Conservation (phyloP, 92 coral and sea anemone genomes). For the Umimayanthus chanpuru region DNA sequence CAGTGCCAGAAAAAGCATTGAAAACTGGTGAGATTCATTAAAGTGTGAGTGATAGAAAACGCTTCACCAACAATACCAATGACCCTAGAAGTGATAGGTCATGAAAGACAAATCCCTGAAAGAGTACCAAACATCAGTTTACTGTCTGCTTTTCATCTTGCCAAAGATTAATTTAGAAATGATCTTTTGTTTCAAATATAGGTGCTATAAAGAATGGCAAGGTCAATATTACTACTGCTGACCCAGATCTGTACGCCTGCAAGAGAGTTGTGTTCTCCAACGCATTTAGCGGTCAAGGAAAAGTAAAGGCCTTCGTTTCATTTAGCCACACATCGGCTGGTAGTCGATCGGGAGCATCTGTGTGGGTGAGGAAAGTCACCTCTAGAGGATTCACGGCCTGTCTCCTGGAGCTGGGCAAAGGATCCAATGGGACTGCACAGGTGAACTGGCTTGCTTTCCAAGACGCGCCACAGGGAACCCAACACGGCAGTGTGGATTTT, state of each 20-base stretch:
- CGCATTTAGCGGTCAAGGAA: conserved; percentile 22
- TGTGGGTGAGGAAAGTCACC: conserved; percentile 40
- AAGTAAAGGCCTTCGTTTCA: conserved; percentile 30
- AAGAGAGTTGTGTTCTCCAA: conserved; percentile 10
- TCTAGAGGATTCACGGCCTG: conserved; percentile 41
- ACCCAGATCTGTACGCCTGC: background rate
- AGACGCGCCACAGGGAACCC: conserved; percentile 33
- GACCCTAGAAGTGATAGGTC: no score
- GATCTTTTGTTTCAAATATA: background rate
- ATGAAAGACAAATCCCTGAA: no score
- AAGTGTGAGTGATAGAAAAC: background rate
- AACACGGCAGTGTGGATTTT: conserved; percentile 37
- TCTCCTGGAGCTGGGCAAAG: conserved; percentile 36
- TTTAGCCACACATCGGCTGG: conserved; percentile 14
- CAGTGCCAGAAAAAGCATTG: background rate
- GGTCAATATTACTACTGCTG: conserved; percentile 15
- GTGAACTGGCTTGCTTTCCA: conserved; percentile 47
- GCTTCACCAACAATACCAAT: no score
- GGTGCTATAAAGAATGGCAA: conserved; percentile 28
- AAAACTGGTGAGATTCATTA: background rate
- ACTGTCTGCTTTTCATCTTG: background rate
- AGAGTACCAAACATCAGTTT: background rate
- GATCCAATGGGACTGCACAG: conserved; percentile 40
- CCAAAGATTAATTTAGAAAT: background rate
- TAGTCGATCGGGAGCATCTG: conserved; percentile 39